Conservation (phyloP, 2,113 vertebrate species). For the Diphyllodes magnificus region DNA sequence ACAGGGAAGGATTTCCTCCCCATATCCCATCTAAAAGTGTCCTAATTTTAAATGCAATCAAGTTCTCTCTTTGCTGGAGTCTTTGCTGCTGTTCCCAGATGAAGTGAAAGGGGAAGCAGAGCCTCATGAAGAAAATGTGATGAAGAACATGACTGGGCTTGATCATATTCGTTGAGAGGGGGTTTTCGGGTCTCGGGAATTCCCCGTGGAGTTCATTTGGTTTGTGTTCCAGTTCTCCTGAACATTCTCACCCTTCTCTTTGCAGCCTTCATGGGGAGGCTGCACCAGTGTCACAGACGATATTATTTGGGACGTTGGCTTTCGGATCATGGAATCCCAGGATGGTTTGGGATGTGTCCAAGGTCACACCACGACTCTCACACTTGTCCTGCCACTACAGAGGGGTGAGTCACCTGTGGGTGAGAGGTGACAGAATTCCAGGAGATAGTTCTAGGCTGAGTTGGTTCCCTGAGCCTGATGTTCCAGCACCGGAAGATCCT, state of each 20-base stretch:
- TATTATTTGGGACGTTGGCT: fast-evolving
- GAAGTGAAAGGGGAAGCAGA: constrained; percentile 23
- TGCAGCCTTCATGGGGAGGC: neutral
- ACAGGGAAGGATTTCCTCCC: neutral
- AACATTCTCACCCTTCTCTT: neutral
- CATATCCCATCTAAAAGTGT: neutral
- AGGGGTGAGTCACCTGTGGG: neutral
- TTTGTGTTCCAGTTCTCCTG: neutral
- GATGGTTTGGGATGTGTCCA: neutral
- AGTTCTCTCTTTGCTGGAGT: neutral
- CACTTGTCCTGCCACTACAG: neutral
- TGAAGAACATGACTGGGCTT: neutral
- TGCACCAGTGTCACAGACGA: fast-evolving
- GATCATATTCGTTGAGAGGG: neutral
- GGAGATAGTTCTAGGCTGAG: neutral
- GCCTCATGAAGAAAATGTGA: neutral
- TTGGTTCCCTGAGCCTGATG: neutral
- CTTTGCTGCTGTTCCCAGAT: neutral
- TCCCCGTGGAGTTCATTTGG: neutral
- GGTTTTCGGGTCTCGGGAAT: neutral
- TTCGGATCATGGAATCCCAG: neutral
- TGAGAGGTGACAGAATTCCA: neutral
- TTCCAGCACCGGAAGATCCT: neutral
- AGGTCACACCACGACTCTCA: neutral
- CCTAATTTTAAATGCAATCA: neutral